A percentile compares a stretch with the other conserved stretches of the same genome.
phyloP scores from a whole-genome alignment of 2,113 vertebrate genomes.

The Sinocyclocheilus grahami region DNA sequence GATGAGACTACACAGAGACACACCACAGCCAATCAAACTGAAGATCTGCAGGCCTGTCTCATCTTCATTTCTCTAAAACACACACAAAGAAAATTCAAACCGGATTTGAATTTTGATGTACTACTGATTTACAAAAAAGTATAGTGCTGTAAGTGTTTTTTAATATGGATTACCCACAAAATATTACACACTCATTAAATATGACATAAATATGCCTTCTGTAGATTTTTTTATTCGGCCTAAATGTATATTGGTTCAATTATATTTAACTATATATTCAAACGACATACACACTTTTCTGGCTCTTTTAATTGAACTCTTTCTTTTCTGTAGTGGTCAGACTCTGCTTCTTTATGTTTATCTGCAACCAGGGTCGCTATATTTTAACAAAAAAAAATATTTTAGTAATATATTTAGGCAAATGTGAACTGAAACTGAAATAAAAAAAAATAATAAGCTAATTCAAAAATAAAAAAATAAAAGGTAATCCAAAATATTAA shows the following conservation, averaged over 20 bases:
- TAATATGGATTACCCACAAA: neutral
- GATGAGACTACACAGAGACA: slow-evolving; percentile 86
- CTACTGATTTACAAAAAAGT: too few relatives aligned
- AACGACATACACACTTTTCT: neutral
- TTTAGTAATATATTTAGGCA: too few relatives aligned
- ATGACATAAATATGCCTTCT: too few relatives aligned
- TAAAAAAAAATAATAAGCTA: too few relatives aligned
- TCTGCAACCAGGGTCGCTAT: too few relatives aligned
- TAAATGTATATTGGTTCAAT: neutral
- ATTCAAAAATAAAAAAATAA: too few relatives aligned
- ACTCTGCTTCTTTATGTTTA: too few relatives aligned
- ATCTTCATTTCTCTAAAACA: slow-evolving; percentile 78
- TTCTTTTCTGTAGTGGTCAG: too few relatives aligned
- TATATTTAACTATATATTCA: neutral
- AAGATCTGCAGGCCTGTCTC: slow-evolving; percentile 83
- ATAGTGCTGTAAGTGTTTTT: too few relatives aligned
- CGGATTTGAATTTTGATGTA: slow-evolving; percentile 65
- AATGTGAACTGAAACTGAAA: too few relatives aligned
- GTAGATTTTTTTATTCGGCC: neutral
- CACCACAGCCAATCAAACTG: slow-evolving; percentile 87
- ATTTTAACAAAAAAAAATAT: too few relatives aligned
- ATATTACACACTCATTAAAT: neutral
- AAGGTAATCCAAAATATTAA: too few relatives aligned
- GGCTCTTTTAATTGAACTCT: neutral
- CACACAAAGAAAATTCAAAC: slow-evolving; percentile 46